A percentile compares a stretch with the other conserved stretches of the same genome.
These are phyloP conservation scores for Ectropis grisescens DNA, from an alignment of 1,140 invertebrate genomes.

Conservation along the genomic window DNA sequence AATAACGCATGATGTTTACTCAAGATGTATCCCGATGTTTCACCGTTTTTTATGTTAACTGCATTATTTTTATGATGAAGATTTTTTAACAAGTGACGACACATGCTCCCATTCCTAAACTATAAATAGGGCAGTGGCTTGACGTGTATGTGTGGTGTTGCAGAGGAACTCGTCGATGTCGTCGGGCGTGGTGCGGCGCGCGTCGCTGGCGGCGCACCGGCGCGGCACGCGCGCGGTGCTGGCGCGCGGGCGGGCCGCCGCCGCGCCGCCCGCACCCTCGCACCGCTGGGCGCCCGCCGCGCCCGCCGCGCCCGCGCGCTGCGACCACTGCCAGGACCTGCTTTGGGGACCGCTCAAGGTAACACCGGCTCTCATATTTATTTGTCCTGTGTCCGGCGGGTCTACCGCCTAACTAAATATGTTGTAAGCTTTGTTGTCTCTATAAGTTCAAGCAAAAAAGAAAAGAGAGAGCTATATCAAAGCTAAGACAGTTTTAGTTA, in stretches of 20 bases:
- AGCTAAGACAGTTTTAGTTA: too few relatives aligned
- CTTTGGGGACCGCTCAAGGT: constrained; percentile 95
- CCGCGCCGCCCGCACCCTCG: constrained; percentile 81
- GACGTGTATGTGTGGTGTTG: constrained; percentile 11
- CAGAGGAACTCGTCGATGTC: constrained; percentile 88
- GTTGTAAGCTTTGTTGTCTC: neutral
- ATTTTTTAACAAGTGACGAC: too few relatives aligned
- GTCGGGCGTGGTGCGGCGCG: constrained; percentile 89
- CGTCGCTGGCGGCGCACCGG: constrained; percentile 89
- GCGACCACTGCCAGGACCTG: constrained; percentile 90
- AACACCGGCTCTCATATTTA: neutral
- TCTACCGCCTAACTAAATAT: neutral
- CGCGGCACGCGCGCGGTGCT: constrained; percentile 92
- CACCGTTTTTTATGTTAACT: too few relatives aligned
- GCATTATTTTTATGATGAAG: too few relatives aligned
- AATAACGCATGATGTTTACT: too few relatives aligned
- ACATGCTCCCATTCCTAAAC: too few relatives aligned
- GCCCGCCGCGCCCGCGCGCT: constrained; percentile 91
- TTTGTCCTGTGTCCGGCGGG: too few relatives aligned
- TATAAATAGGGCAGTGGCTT: too few relatives aligned
- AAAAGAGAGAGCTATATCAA: too few relatives aligned
- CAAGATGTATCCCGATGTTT: too few relatives aligned
- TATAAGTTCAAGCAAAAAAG: too few relatives aligned
- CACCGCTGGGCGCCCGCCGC: constrained; percentile 75
- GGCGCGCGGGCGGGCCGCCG: constrained; percentile 86